Base-by-base conservation (phyloP, 2,113 vertebrate species). In the Microcebus jonahi region DNA sequence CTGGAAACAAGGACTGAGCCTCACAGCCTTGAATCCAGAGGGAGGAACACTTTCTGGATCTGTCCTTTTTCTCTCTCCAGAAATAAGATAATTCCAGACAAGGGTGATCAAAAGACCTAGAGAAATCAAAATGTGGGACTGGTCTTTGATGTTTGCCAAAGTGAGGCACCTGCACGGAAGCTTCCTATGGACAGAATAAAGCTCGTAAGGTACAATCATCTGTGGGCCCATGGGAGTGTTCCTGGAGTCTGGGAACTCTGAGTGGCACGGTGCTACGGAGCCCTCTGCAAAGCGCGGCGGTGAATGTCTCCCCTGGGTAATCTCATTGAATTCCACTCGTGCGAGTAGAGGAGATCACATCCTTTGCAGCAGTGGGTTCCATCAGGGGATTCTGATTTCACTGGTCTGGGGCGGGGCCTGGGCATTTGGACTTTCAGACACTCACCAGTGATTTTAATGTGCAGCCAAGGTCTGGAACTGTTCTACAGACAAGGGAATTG, bases 41-140 rank as follows among this genome's bases (percentile, higher is more conserved):
- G 42, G 20, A 70, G 67, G 61, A 92, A 67, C 13, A n/a, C 45
- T 93, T 81, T 86, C 39, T 81, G 82, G 71, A 36, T 29, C n/a
- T 76, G 36, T 61, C 70, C 29, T 45, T 95, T 90, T 34, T 50
- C 25, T 80, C 34, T 90, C n/a, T 97, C 50, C 2, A 61, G 88
- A 34, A 92, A 23, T 81, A 77, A 93, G 70, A 50, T 57, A 15
- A 65, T 27, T 95, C 53, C 34, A 79, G 50, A 42, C 48, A 36
- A 95, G 59, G 23, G 29, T 77, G 45, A 82, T 92, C 14, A 61
- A 83, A 94, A 77, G 57, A 95, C 65, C 71, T 55, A 61, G 45
- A 94, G 76, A 90, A 94, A 90, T 76, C 34, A n/a, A 75, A 92
- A 48, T 80, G 55, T 27, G 7, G 50, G 34, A 36, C 39, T 95